Percentiles rank a stretch among this genome's conserved stretches.
Conservation (phyloP, 2,797 vertebrate species). For the Sciurus vulgaris region DNA sequence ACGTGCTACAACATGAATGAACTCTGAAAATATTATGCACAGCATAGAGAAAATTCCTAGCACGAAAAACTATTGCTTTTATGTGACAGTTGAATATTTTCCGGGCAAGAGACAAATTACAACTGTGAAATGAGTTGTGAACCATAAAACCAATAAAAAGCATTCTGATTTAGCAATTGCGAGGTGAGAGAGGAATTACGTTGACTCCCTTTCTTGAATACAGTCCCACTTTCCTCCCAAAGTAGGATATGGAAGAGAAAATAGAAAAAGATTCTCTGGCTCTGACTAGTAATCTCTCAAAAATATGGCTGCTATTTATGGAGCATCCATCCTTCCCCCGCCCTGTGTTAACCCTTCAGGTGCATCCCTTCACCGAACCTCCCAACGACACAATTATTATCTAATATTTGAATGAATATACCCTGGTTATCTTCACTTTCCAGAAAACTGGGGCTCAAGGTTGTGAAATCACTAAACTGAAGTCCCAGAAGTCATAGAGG, state of each 20-base stretch:
- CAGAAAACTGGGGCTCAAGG: background rate
- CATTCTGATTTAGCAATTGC: background rate
- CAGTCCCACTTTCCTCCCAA: background rate
- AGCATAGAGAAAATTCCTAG: background rate
- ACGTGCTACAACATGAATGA: no score
- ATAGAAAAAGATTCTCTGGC: background rate
- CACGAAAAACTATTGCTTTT: constrained; percentile 29
- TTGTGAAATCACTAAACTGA: constrained; percentile 22
- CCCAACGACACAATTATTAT: background rate
- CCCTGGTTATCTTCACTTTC: background rate
- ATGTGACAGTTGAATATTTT: constrained; percentile 25
- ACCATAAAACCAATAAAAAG: constrained; percentile 33
- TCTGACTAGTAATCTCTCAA: background rate
- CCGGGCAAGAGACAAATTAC: constrained; percentile 23
- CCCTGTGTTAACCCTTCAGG: background rate
- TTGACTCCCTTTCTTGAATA: background rate
- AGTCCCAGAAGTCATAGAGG: background rate
- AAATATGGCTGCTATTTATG: background rate
- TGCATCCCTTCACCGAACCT: background rate
- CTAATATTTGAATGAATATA: background rate
- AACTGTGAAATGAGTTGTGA: constrained; percentile 13
- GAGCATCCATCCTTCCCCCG: background rate
- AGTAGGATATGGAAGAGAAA: background rate
- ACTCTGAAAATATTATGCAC: no score
- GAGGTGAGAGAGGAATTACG: background rate